These are phyloP conservation scores for Rhizoglyphus robini DNA, from an alignment of 1,140 invertebrate genomes.

Conservation along the genomic window DNA sequence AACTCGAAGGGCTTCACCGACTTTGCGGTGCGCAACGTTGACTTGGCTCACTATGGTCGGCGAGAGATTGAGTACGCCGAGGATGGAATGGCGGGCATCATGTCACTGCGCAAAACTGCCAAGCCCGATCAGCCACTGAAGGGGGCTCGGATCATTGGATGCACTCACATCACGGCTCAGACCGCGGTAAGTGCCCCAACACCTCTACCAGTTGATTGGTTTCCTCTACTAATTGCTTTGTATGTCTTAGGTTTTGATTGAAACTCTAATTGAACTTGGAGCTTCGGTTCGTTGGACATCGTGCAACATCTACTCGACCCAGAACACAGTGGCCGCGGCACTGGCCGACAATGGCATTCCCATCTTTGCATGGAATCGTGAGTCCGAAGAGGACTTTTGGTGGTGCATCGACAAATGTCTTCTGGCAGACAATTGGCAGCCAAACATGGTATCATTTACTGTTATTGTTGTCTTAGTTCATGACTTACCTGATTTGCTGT, in stretches of 20 bases:
- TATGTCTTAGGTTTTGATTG: slow-evolving; percentile 54
- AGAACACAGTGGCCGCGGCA: slow-evolving; percentile 95
- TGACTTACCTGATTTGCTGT: slow-evolving; percentile 10
- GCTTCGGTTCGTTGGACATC: slow-evolving; percentile 77
- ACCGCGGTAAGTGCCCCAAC: slow-evolving; percentile 59
- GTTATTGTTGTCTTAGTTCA: slow-evolving; percentile 4
- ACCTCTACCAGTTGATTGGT: too few relatives aligned
- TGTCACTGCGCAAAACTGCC: slow-evolving; percentile 77
- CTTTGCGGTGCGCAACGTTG: slow-evolving; percentile 81
- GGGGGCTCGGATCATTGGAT: slow-evolving; percentile 90
- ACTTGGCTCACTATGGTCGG: slow-evolving; percentile 79
- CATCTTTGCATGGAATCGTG: slow-evolving; percentile 87
- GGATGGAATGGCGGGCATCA: slow-evolving; percentile 94
- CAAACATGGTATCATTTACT: slow-evolving; percentile 61
- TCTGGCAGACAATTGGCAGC: slow-evolving; percentile 80
- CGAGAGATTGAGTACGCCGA: slow-evolving; percentile 97
- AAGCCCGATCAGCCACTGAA: slow-evolving; percentile 83
- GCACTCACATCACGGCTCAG: slow-evolving; percentile 95
- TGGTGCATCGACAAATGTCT: slow-evolving; percentile 95
- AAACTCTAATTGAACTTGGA: slow-evolving; percentile 75
- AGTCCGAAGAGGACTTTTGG: slow-evolving; percentile 96
- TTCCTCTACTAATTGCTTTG: slow-evolving; percentile 10
- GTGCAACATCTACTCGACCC: slow-evolving; percentile 96
- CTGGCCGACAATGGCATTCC: slow-evolving; percentile 72
- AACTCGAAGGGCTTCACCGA: slow-evolving; percentile 58